Percentiles rank a stretch among this genome's conserved stretches.
Conservation (phyloP, 2,113 vertebrate genomes). For the Ciconia boyciana region DNA sequence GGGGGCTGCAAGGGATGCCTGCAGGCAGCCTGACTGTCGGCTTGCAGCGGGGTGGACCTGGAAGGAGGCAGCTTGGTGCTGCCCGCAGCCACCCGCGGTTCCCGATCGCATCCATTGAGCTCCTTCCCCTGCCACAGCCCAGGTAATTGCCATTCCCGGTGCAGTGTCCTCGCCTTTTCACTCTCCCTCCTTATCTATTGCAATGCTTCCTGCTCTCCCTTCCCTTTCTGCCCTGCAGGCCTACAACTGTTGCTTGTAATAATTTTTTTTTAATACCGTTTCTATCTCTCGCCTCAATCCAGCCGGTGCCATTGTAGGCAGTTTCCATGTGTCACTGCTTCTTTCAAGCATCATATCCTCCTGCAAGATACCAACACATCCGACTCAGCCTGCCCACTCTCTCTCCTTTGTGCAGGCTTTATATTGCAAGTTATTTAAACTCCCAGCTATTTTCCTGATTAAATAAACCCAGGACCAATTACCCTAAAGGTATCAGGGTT, state of each 20-base stretch:
- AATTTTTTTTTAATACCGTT: neutral
- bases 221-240: neutral
- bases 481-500: neutral
- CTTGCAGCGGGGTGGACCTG: rapidly evolving
- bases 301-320: neutral
- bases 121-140: neutral
- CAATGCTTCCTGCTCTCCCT: neutral
- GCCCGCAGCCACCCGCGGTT: rapidly evolving
- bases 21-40: neutral
- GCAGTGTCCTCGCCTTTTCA: neutral
- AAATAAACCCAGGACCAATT: neutral
- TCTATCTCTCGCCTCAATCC: conserved; percentile 12
- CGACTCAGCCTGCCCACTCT: neutral
- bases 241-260: neutral
- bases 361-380: neutral
- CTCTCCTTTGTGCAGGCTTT: conserved; percentile 34
- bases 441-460: conserved; percentile 41
- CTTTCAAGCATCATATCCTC: conserved; percentile 39
- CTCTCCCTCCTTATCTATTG: neutral
- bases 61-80: neutral
- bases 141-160: neutral
- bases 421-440: conserved; percentile 42
- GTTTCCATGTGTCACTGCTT: conserved; percentile 20
- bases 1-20: neutral
- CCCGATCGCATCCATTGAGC: neutral